phyloP scores from a whole-genome alignment of 2,888 invertebrate genomes.

The Orchesella flavescens region DNA sequence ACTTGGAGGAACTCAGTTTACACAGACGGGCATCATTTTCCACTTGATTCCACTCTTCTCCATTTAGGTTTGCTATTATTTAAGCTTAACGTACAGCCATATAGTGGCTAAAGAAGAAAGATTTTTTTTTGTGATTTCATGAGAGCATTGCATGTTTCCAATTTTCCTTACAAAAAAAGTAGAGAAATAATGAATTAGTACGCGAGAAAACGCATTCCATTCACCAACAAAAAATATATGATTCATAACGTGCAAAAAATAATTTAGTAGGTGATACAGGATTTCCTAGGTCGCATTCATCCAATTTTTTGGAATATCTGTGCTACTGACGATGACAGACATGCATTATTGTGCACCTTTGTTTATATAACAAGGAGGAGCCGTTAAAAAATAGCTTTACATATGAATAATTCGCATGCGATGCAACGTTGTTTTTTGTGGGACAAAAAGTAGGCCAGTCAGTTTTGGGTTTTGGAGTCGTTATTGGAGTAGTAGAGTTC shows the following conservation, averaged over 20 bases:
- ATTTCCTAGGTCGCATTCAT: constrained; percentile 18
- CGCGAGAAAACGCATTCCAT: not conserved
- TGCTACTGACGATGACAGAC: not conserved
- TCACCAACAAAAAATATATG: not conserved
- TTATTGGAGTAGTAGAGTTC: not conserved
- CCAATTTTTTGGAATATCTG: not conserved
- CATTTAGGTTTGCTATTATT: not conserved
- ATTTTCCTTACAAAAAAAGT: constrained; percentile 3
- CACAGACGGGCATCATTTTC: not conserved
- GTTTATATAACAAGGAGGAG: not conserved
- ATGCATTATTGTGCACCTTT: not conserved
- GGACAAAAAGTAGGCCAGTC: not conserved
- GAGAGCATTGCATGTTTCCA: not conserved
- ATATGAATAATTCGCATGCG: not conserved
- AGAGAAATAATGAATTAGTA: not conserved
- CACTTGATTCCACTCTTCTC: not conserved
- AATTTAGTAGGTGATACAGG: not conserved
- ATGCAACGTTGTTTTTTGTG: not conserved
- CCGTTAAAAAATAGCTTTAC: not conserved
- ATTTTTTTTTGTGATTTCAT: not conserved
- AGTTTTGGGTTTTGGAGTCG: not conserved
- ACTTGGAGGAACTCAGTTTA: constrained; percentile 6
- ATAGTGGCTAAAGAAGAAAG: not conserved
- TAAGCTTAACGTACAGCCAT: not conserved
- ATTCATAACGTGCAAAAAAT: not conserved